phyloP scores from a whole-genome alignment of 2,113 vertebrate species.

The Dromaius novaehollandiae region DNA sequence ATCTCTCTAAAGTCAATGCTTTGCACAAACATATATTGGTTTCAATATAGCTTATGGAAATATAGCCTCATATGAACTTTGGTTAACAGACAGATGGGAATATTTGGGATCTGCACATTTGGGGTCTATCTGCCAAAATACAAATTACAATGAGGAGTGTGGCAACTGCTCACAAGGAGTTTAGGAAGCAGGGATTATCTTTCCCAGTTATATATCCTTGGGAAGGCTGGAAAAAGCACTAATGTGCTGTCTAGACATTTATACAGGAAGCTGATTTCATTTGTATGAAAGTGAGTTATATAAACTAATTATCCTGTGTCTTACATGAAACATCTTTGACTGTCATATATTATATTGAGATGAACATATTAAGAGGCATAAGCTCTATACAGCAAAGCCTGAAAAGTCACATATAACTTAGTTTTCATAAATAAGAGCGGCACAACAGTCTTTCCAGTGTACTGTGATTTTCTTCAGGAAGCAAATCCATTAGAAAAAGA shows the following conservation, averaged over 20 bases:
- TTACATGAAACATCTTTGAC: neutral
- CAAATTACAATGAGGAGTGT: neutral
- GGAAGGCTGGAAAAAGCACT: neutral
- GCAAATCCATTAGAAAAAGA: slow-evolving; percentile 10
- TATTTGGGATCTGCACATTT: neutral
- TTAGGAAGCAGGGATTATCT: neutral
- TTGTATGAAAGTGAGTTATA: neutral
- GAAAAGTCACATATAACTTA: slow-evolving; percentile 9
- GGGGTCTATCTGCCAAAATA: neutral
- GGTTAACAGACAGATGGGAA: neutral
- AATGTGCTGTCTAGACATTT: slow-evolving; percentile 45
- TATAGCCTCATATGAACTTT: neutral
- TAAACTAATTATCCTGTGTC: slow-evolving; percentile 30
- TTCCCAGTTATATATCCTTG: neutral
- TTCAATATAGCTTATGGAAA: neutral
- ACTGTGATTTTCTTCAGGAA: neutral
- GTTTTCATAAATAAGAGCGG: slow-evolving; percentile 26
- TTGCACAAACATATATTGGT: neutral
- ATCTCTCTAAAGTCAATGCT: neutral
- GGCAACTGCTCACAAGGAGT: neutral
- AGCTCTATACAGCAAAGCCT: neutral
- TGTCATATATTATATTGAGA: slow-evolving; percentile 22
- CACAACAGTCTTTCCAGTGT: neutral
- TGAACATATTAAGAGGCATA: slow-evolving; percentile 2
- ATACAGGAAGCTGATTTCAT: slow-evolving; percentile 22